Conservation (phyloP, 2,113 vertebrate genomes). For the Felis chaus region DNA sequence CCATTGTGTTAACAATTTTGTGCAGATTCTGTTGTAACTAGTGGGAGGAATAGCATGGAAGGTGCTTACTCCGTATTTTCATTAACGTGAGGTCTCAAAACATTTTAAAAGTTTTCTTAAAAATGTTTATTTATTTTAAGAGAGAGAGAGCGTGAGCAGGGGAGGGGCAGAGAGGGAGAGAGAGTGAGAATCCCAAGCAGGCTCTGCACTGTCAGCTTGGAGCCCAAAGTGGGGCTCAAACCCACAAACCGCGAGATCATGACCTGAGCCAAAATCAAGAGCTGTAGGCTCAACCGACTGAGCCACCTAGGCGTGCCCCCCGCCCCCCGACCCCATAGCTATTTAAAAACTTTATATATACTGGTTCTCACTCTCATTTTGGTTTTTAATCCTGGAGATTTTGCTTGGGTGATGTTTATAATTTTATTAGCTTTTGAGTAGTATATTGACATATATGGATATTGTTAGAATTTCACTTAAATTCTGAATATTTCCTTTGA, state of each 20-base stretch:
- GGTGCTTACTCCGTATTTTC: background rate
- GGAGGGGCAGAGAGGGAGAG: background rate
- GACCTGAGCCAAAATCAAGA: background rate
- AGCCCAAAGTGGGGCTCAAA: background rate
- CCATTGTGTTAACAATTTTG: background rate
- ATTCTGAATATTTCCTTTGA: constrained; percentile 4
- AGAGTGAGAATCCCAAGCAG: background rate
- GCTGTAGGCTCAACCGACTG: background rate
- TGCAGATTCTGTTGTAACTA: background rate
- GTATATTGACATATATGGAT: background rate
- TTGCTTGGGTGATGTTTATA: background rate
- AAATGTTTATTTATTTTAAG: background rate
- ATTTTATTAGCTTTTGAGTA: background rate
- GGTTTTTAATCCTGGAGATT: background rate
- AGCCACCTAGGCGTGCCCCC: background rate
- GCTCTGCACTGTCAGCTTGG: background rate
- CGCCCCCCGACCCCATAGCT: background rate
- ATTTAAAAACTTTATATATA: background rate
- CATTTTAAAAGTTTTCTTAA: background rate
- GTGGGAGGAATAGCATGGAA: background rate
- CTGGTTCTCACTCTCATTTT: background rate
- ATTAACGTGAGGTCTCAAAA: background rate
- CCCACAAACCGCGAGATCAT: background rate
- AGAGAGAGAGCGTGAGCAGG: background rate
- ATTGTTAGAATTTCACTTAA: background rate